A percentile compares a stretch with the other conserved stretches of the same genome.
Evolutionary conservation across 2,888 invertebrate species (phyloP).

Genomic region (Scelioninae gen. 1): DNA sequence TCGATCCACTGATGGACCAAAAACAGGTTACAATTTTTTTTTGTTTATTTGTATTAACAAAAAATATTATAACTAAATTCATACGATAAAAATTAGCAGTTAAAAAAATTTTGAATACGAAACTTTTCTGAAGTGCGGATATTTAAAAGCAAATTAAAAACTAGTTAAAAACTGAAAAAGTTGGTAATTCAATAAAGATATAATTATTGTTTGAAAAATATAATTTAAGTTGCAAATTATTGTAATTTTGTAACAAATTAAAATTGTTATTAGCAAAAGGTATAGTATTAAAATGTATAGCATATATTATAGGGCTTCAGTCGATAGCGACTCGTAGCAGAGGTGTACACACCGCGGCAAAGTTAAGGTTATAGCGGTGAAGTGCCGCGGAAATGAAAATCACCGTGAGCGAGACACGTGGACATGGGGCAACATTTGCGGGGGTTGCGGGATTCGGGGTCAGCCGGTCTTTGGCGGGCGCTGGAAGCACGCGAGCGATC

Average conservation of each 20-base stretch:
- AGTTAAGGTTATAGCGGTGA: constrained; percentile 74
- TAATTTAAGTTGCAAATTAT: constrained; percentile 8
- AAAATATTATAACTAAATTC: no score
- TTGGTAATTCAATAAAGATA: no score
- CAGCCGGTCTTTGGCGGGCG: constrained; percentile 79
- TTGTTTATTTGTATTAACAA: no score
- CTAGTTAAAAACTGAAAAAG: no score
- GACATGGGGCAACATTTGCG: constrained; percentile 78
- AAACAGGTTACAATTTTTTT: no score
- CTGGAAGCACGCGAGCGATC: constrained; percentile 84
- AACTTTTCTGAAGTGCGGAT: not conserved
- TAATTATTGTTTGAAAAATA: not conserved
- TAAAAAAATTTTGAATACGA: no score
- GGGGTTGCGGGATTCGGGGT: constrained; percentile 78
- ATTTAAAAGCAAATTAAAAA: no score
- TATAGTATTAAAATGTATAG: constrained; percentile 58
- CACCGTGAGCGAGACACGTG: constrained; percentile 83
- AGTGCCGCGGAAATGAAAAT: constrained; percentile 84
- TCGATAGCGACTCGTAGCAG: constrained; percentile 62
- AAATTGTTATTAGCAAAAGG: constrained; percentile 50
- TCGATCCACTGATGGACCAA: not conserved
- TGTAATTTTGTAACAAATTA: constrained; percentile 46
- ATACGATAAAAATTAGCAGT: no score
- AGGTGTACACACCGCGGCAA: constrained; percentile 63
- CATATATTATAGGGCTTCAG: constrained; percentile 57